Conservation (phyloP, 2,888 invertebrate genomes). For the Bedellia somnulentella region DNA sequence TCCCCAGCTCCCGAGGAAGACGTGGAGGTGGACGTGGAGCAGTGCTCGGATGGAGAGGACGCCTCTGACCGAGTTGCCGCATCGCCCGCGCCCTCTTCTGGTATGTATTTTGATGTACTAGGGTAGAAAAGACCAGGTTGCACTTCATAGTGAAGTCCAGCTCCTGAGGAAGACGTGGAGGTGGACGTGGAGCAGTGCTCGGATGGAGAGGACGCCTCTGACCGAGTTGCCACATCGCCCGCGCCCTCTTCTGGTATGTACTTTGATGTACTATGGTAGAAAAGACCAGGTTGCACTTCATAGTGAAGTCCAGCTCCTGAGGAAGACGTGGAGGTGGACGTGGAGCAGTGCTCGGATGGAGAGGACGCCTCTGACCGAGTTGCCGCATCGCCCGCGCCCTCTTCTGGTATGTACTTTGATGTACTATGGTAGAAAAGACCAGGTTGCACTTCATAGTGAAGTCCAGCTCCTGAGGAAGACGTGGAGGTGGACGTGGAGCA, state of each 20-base stretch:
- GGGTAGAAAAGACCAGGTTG: not conserved
- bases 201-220: slow-evolving; percentile 2
- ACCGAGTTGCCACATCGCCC: not conserved
- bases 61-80: slow-evolving; percentile 53
- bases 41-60: slow-evolving; percentile 69
- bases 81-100: slow-evolving; percentile 51
- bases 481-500: slow-evolving; percentile 73
- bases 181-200: slow-evolving; percentile 38
- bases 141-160: slow-evolving; percentile 20
- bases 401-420: slow-evolving; percentile 35
- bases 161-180: slow-evolving; percentile 66
- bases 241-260: slow-evolving; percentile 32
- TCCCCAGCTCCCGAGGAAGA: slow-evolving; percentile 64
- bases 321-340: slow-evolving; percentile 69
- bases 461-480: slow-evolving; percentile 62
- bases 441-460: not conserved
- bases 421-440: slow-evolving; percentile 3
- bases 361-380: no score
- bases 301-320: slow-evolving; percentile 41
- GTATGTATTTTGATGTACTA: slow-evolving; percentile 21
- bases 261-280: slow-evolving; percentile 14
- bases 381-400: slow-evolving; percentile 10
- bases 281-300: not conserved
- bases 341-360: slow-evolving; percentile 2
- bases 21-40: slow-evolving; percentile 71